phyloP scores from a whole-genome alignment of 2,888 invertebrate genomes.

The Drosophila pseudotalamancana region DNA sequence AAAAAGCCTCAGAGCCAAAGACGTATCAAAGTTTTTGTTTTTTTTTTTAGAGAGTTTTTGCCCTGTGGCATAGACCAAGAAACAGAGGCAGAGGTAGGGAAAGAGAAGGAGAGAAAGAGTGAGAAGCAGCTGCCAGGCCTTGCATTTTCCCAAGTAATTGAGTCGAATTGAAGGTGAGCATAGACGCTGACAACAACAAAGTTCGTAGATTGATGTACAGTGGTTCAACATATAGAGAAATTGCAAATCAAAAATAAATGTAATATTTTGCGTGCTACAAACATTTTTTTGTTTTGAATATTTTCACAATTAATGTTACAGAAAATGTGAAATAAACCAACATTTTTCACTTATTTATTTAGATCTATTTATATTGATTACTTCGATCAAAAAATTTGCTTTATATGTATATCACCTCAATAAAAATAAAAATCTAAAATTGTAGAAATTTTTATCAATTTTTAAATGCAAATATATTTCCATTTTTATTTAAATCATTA shows the following conservation, averaged over 20 bases:
- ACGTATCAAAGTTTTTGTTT: slow-evolving; percentile 23
- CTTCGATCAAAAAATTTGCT: too few species aligned
- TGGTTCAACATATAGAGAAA: slow-evolving; percentile 12
- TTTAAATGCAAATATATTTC: too few species aligned
- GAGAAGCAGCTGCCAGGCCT: slow-evolving; percentile 18
- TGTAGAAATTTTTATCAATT: too few species aligned
- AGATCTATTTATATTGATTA: too few species aligned
- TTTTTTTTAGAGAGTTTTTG: slow-evolving; percentile 15
- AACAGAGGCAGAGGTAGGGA: background rate
- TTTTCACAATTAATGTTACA: too few species aligned
- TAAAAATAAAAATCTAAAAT: too few species aligned
- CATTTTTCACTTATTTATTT: too few species aligned
- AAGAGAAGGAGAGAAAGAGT: background rate
- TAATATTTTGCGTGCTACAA: too few species aligned
- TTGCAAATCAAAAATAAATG: background rate
- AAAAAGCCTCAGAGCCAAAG: slow-evolving; percentile 19
- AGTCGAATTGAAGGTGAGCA: slow-evolving; percentile 65
- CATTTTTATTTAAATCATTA: too few species aligned
- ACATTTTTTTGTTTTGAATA: too few species aligned
- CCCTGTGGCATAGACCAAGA: slow-evolving; percentile 3
- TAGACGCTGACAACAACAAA: slow-evolving; percentile 31
- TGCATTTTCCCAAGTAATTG: slow-evolving; percentile 55
- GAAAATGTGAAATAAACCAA: too few species aligned
- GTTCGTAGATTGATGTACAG: slow-evolving; percentile 12
- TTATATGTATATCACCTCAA: too few species aligned